Evolutionary conservation across 1,140 invertebrate species (phyloP).

Genomic region (Dinoponera quadriceps): DNA sequence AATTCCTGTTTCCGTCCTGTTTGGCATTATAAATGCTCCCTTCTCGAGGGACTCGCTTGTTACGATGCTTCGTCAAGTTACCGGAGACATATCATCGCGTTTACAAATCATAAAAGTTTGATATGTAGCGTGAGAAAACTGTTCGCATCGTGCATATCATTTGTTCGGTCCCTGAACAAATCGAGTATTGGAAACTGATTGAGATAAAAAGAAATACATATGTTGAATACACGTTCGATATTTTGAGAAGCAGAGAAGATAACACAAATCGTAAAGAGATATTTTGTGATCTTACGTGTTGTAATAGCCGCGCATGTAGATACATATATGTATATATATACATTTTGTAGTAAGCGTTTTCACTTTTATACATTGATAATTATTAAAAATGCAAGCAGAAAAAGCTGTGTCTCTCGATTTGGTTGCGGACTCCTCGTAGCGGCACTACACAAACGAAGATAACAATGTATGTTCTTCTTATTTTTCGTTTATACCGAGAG

Average conservation of each 20-base stretch:
- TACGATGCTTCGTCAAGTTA: slow-evolving; percentile 7
- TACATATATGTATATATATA: slow-evolving; percentile 41
- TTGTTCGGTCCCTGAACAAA: slow-evolving; percentile 7
- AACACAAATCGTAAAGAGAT: slow-evolving; percentile 34
- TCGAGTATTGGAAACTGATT: neutral
- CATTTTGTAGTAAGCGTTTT: slow-evolving; percentile 33
- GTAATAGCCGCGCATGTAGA: neutral
- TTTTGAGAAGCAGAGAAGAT: slow-evolving; percentile 6
- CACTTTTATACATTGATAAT: slow-evolving; percentile 34
- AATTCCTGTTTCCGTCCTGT: slow-evolving; percentile 30
- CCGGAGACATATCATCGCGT: slow-evolving; percentile 13
- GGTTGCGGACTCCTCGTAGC: neutral
- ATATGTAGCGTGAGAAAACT: neutral
- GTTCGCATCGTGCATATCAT: slow-evolving; percentile 23
- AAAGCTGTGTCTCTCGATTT: slow-evolving; percentile 10
- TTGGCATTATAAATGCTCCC: neutral
- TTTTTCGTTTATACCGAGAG: neutral
- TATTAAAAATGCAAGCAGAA: slow-evolving; percentile 22
- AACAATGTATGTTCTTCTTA: slow-evolving; percentile 6
- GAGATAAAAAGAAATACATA: too few relatives aligned
- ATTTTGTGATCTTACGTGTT: slow-evolving; percentile 41
- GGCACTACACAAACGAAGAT: slow-evolving; percentile 23
- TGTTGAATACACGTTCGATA: slow-evolving; percentile 5
- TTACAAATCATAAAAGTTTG: slow-evolving; percentile 33
- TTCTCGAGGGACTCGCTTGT: neutral